Evolutionary conservation across 2,888 invertebrate genomes (phyloP).

Genomic region (Elgonia sp.): DNA sequence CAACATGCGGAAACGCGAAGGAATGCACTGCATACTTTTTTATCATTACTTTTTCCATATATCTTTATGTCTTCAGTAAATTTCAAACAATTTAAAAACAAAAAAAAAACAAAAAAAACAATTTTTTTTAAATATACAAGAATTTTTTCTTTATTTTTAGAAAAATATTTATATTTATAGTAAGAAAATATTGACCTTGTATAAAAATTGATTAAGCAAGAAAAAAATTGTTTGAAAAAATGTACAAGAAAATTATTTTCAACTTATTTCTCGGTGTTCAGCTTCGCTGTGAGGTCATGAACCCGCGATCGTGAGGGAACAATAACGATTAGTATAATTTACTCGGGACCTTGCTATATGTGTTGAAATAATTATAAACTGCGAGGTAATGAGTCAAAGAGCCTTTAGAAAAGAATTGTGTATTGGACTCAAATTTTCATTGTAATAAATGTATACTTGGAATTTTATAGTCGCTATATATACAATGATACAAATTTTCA

Average conservation of each 20-base stretch:
- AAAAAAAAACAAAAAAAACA: no score
- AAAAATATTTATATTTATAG: no score
- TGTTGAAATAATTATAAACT: conserved; percentile 74
- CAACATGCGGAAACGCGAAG: no score
- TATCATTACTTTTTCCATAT: no score
- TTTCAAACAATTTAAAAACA: no score
- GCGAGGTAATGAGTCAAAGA: conserved; percentile 77
- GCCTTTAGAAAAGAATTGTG: conserved; percentile 69
- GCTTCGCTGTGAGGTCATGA: conserved; percentile 55
- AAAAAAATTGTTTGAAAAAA: conserved; percentile 2
- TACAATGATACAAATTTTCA: background rate
- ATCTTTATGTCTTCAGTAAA: no score
- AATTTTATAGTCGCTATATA: background rate
- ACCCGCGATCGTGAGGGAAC: conserved; percentile 66
- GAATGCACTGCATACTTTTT: no score
- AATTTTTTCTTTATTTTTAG: no score
- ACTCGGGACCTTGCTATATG: conserved; percentile 73
- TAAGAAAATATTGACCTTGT: background rate
- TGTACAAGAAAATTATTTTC: conserved; percentile 30
- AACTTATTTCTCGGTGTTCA: conserved; percentile 27
- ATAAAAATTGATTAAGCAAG: background rate
- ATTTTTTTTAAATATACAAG: no score
- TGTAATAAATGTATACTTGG: conserved; percentile 23
- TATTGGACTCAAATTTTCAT: conserved; percentile 39
- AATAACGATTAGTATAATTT: conserved; percentile 76